A percentile compares a stretch with the other conserved stretches of the same genome.
Conservation (phyloP, 2,797 vertebrate species). For the Gadopsis marmoratus region DNA sequence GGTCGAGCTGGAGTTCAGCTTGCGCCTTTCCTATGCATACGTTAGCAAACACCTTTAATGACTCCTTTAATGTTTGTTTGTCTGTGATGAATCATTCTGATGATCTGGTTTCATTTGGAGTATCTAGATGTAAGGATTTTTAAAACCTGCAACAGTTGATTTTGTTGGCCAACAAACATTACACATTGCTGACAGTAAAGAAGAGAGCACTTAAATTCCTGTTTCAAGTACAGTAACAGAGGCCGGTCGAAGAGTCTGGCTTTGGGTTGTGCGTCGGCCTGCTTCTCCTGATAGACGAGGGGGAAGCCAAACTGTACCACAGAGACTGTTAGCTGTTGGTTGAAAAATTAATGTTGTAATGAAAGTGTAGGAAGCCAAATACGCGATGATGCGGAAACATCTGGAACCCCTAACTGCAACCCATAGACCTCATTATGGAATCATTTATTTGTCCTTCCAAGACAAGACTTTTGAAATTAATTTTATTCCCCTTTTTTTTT, state of each 20-base stretch:
- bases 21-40: background rate
- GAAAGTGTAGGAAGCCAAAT: no score
- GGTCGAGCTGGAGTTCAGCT: background rate
- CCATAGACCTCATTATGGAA: no score
- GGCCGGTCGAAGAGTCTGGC: background rate
- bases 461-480: conserved; percentile 62
- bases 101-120: no score
- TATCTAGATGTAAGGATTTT: no score
- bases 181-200: background rate
- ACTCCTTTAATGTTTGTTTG: background rate
- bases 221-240: background rate
- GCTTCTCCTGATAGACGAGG: no score
- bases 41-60: background rate
- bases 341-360: no score
- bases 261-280: background rate
- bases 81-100: background rate
- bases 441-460: background rate
- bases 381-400: background rate
- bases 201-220: background rate
- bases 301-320: no score
- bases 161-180: background rate
- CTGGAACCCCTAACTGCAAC: background rate
- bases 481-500: conserved; percentile 73
- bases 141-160: background rate
- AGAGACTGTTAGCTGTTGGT: no score